phyloP scores from a whole-genome alignment of 2,113 vertebrate species.

The Peucedramus taeniatus region DNA sequence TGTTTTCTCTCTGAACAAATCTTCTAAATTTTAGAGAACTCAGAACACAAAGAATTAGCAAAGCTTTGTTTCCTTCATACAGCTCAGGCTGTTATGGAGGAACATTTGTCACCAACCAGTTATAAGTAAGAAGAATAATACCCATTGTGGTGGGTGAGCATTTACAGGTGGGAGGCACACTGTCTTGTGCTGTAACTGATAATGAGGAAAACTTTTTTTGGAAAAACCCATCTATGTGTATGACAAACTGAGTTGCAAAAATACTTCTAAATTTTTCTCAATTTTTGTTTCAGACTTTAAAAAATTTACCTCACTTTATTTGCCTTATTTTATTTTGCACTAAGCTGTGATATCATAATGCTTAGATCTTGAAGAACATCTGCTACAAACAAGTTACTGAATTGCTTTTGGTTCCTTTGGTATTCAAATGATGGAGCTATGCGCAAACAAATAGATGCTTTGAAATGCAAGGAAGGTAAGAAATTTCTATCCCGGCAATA shows the following conservation, averaged over 20 bases:
- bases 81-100: rapidly evolving
- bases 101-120: neutral
- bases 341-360: neutral
- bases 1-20: neutral
- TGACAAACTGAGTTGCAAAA: neutral
- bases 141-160: neutral
- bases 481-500: neutral
- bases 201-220: neutral
- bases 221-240: neutral
- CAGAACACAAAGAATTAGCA: rapidly evolving
- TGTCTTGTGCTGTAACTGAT: neutral
- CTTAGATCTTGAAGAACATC: neutral
- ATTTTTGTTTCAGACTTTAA: neutral
- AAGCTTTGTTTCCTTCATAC: neutral
- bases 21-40: neutral
- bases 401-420: neutral
- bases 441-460: neutral
- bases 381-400: neutral
- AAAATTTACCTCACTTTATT: neutral
- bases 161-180: neutral
- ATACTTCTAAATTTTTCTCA: neutral
- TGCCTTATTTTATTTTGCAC: neutral
- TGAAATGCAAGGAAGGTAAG: neutral
- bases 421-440: neutral
- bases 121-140: neutral